A percentile compares a stretch with the other conserved stretches of the same genome.
Evolutionary conservation across 2,797 vertebrate species (phyloP).

Genomic region (Enteromius thamalakanensis): DNA sequence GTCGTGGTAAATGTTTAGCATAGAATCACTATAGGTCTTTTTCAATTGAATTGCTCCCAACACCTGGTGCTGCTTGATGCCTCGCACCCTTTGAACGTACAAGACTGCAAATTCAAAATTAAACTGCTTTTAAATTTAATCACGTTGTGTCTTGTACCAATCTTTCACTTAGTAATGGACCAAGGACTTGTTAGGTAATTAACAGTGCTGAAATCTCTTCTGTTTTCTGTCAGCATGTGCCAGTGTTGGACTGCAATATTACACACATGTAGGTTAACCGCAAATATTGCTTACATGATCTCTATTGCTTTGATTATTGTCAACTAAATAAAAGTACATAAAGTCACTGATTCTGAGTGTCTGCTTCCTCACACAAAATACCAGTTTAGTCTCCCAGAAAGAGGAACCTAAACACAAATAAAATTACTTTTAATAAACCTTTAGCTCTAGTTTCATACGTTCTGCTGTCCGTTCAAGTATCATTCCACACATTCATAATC

Average conservation of each 20-base stretch:
- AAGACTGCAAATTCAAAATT: not conserved
- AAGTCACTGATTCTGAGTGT: not conserved
- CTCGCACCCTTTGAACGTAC: not conserved
- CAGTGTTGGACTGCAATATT: slow-evolving; percentile 8
- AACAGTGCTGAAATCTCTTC: not conserved
- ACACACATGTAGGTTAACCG: not conserved
- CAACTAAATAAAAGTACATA: slow-evolving; percentile 60
- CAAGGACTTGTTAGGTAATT: slow-evolving; percentile 21
- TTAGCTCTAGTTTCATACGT: not conserved
- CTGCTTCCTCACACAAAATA: not conserved
- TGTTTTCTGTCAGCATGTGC: slow-evolving; percentile 12
- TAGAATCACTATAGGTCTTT: slow-evolving; percentile 21
- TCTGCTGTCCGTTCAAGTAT: not conserved
- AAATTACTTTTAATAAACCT: not conserved
- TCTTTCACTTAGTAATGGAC: slow-evolving; percentile 18
- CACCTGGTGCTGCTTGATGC: slow-evolving; percentile 17
- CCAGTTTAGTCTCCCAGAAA: not conserved
- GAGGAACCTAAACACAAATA: not conserved
- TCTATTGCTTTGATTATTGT: slow-evolving; percentile 54
- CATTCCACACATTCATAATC: not conserved
- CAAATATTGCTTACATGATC: slow-evolving; percentile 14
- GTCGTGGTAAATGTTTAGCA: not conserved
- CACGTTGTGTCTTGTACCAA: not conserved
- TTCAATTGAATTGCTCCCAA: slow-evolving; percentile 14
- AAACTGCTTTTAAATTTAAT: not conserved